phyloP scores from a whole-genome alignment of 2,113 vertebrate genomes.

The Mellivora capensis region DNA sequence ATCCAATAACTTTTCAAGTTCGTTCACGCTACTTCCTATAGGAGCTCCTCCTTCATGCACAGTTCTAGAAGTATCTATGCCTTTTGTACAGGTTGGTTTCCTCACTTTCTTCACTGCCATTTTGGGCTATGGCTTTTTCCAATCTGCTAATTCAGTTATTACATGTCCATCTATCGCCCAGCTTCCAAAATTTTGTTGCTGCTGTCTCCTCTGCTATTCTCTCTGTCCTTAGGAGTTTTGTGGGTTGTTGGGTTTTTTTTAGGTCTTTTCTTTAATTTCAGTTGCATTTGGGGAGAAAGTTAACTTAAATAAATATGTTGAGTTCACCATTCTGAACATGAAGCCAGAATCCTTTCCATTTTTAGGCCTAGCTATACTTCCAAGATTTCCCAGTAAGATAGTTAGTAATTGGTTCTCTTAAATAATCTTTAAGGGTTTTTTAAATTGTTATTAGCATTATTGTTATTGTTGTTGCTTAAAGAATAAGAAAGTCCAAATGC shows the following conservation, averaged over 20 bases:
- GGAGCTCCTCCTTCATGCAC: background rate
- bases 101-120: background rate
- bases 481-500: background rate
- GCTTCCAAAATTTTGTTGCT: background rate
- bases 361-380: background rate
- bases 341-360: background rate
- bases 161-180: background rate
- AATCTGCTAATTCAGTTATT: background rate
- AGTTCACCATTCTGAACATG: background rate
- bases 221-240: background rate
- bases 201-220: background rate
- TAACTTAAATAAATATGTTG: background rate
- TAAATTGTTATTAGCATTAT: background rate
- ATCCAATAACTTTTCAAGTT: background rate
- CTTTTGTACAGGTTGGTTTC: background rate
- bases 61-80: background rate
- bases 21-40: background rate
- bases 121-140: background rate
- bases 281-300: background rate
- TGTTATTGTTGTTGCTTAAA: background rate
- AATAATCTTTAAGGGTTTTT: background rate
- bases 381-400: background rate
- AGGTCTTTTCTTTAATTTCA: background rate
- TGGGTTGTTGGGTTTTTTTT: background rate
- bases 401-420: background rate